These are phyloP conservation scores for Tenualosa thibaudeaui DNA, from an alignment of 2,797 vertebrate genomes.

Conservation along the genomic window DNA sequence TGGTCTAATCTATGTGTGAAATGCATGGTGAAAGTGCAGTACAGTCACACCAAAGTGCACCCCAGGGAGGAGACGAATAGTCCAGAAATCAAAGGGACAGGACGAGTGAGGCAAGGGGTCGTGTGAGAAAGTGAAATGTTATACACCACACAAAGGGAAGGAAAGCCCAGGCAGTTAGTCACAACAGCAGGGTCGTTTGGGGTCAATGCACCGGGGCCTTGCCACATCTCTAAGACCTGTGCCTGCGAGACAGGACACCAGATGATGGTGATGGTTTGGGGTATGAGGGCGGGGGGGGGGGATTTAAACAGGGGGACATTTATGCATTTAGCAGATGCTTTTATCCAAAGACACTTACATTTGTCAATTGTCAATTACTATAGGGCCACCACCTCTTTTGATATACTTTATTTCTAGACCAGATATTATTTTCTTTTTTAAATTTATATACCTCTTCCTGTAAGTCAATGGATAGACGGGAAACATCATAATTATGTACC, in stretches of 20 bases:
- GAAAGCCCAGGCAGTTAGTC: background rate
- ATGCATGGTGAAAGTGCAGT: background rate
- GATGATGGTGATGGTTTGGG: background rate
- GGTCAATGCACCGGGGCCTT: background rate
- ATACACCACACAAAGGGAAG: background rate
- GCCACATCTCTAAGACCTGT: background rate
- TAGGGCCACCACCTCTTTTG: background rate
- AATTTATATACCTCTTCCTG: background rate
- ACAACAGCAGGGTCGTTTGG: background rate
- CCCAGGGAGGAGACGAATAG: background rate
- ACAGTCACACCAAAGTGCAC: background rate
- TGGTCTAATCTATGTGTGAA: background rate
- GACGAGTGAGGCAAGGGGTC: background rate
- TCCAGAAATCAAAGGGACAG: background rate
- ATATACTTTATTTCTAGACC: background rate
- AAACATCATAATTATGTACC: background rate
- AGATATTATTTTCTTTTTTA: background rate
- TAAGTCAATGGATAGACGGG: background rate
- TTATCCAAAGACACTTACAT: too few species aligned
- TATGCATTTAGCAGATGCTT: too few species aligned
- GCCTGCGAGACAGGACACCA: background rate
- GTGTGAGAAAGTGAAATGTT: background rate
- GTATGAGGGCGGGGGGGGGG: too few species aligned
- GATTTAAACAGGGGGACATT: too few species aligned
- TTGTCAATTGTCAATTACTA: too few species aligned